A percentile compares a stretch with the other conserved stretches of the same genome.
phyloP scores from a whole-genome alignment of 2,888 invertebrate species.

The Drosophila multiciliata region DNA sequence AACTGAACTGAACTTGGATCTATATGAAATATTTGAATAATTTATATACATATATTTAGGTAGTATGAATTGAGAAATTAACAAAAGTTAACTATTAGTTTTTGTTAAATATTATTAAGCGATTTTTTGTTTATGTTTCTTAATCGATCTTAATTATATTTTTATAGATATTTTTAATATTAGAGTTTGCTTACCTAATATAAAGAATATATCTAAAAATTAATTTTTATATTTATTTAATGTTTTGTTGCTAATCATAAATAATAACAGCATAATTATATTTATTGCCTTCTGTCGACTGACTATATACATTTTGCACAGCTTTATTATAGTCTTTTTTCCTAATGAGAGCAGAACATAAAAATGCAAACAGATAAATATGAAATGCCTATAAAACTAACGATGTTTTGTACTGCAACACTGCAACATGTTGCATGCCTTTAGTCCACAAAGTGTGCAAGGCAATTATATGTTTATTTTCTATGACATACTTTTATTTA shows the following conservation, averaged over 20 bases:
- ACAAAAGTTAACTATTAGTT: not conserved
- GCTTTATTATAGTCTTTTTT: not conserved
- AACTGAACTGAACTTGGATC: not conserved
- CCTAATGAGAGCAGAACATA: not conserved
- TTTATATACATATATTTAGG: not conserved
- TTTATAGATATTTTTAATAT: not conserved
- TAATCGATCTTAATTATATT: not conserved
- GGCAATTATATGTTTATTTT: conserved; percentile 35
- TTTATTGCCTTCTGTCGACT: not conserved
- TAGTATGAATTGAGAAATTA: not conserved
- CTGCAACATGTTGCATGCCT: not conserved
- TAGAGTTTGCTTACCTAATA: not conserved
- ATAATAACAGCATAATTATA: not conserved
- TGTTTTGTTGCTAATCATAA: not conserved
- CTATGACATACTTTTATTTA: conserved; percentile 47
- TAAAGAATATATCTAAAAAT: not conserved
- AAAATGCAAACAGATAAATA: not conserved
- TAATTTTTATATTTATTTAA: not conserved
- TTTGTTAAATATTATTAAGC: not conserved
- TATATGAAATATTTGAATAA: not conserved
- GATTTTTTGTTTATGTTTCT: not conserved
- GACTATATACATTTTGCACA: not conserved
- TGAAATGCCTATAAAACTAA: not conserved
- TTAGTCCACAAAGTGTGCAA: not conserved
- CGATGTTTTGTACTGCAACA: not conserved